phyloP scores from a whole-genome alignment of 2,888 invertebrate genomes.

The Lathronympha strigana region DNA sequence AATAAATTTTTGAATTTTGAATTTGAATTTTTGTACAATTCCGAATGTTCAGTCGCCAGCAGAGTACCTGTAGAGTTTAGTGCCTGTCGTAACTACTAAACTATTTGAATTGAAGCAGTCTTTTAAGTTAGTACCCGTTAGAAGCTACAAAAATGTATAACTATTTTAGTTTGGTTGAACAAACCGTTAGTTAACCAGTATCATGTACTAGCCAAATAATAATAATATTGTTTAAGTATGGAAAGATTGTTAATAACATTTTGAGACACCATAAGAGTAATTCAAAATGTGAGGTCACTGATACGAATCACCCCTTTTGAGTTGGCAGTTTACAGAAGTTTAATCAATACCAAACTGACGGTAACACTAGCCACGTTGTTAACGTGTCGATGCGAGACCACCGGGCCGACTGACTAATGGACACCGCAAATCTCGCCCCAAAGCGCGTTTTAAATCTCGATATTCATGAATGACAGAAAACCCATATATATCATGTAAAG shows the following conservation, averaged over 20 bases:
- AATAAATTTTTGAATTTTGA: too few species aligned
- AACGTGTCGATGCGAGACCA: background rate
- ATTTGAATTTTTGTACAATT: too few species aligned
- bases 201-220: too few species aligned
- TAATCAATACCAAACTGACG: background rate
- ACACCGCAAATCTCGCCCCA: constrained; percentile 17
- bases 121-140: background rate
- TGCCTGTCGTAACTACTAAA: background rate
- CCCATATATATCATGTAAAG: constrained; percentile 40
- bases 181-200: background rate
- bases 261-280: too few species aligned
- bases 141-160: background rate
- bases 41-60: too few species aligned
- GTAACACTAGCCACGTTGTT: background rate
- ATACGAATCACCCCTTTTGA: too few species aligned
- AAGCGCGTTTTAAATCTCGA: constrained; percentile 35
- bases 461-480: constrained; percentile 37
- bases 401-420: background rate
- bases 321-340: too few species aligned
- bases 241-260: too few species aligned
- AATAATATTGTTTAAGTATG: too few species aligned
- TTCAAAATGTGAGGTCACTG: too few species aligned
- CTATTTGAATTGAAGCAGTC: background rate
- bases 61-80: too few species aligned
- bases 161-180: background rate